phyloP scores from a whole-genome alignment of 1,140 invertebrate species.

The Leptonema lineaticorne region DNA sequence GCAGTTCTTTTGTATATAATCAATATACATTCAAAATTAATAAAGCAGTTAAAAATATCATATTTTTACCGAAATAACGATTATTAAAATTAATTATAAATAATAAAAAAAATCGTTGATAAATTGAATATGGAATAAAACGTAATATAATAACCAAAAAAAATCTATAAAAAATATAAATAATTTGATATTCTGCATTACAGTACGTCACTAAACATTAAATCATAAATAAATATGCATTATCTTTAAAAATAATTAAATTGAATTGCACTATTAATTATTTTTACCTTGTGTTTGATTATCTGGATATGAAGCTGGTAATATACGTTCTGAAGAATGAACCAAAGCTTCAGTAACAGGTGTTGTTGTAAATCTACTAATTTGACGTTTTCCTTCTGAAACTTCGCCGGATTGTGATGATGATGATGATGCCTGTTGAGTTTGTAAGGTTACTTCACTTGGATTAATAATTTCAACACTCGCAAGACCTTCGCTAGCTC shows the following conservation, averaged over 20 bases:
- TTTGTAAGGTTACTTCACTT: background rate
- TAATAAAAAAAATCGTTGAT: no score
- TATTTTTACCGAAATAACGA: no score
- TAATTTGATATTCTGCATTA: background rate
- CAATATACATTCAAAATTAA: no score
- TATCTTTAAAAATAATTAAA: no score
- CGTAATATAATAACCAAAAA: background rate
- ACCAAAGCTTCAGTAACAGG: constrained; percentile 32
- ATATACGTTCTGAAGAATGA: constrained; percentile 44
- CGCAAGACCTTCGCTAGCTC: constrained; percentile 45
- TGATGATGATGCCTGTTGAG: background rate
- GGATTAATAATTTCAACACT: background rate
- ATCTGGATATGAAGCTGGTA: constrained; percentile 41
- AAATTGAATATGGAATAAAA: background rate
- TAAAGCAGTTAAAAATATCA: no score
- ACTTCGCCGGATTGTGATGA: background rate
- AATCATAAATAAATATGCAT: no score
- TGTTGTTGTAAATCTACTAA: constrained; percentile 39
- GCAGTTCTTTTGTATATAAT: no score
- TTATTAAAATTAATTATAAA: no score
- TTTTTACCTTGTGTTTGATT: constrained; percentile 1
- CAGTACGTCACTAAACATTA: background rate
- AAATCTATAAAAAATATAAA: background rate
- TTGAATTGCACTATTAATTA: background rate
- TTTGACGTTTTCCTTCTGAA: constrained; percentile 22